These are phyloP conservation scores for Sphaeridia pumilis DNA, from an alignment of 2,888 invertebrate species.

Conservation along the genomic window DNA sequence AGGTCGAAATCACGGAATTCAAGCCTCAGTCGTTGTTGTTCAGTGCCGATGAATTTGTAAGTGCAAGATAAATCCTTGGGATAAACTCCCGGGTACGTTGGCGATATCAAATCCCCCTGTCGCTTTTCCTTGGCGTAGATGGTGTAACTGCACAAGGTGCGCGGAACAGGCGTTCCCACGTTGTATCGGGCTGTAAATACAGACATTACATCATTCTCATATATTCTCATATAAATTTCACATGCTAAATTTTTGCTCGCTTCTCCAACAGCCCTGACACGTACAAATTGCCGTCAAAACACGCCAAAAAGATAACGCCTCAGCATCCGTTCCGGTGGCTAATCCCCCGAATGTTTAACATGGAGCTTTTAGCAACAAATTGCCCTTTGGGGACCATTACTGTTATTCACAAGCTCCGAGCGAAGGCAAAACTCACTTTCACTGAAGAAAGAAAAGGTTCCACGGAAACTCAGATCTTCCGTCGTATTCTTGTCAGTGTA, in stretches of 20 bases:
- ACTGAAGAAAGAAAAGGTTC: constrained; percentile 83
- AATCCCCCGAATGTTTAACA: too few species aligned
- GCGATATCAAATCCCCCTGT: constrained; percentile 74
- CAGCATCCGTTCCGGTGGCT: too few species aligned
- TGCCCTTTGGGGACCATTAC: too few species aligned
- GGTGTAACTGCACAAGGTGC: constrained; percentile 64
- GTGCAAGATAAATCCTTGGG: constrained; percentile 90
- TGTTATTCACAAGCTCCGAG: too few species aligned
- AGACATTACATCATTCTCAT: too few species aligned
- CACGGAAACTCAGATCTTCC: constrained; percentile 68
- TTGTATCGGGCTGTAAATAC: constrained; percentile 61
- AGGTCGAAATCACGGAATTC: constrained; percentile 97
- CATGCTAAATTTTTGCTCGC: too few species aligned
- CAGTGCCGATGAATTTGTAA: constrained; percentile 82
- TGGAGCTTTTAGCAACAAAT: too few species aligned
- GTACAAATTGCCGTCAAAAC: too few species aligned
- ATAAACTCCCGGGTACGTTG: constrained; percentile 98
- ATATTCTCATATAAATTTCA: too few species aligned
- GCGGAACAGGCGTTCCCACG: constrained; percentile 76
- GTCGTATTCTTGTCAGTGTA: constrained; percentile 81
- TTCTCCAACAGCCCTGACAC: too few species aligned
- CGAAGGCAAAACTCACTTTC: too few species aligned
- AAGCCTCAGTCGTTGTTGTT: constrained; percentile 81
- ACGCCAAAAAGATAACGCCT: too few species aligned
- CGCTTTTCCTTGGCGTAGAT: constrained; percentile 38